Conservation (phyloP, 1,140 invertebrate genomes). For the Lepidurus apus region DNA sequence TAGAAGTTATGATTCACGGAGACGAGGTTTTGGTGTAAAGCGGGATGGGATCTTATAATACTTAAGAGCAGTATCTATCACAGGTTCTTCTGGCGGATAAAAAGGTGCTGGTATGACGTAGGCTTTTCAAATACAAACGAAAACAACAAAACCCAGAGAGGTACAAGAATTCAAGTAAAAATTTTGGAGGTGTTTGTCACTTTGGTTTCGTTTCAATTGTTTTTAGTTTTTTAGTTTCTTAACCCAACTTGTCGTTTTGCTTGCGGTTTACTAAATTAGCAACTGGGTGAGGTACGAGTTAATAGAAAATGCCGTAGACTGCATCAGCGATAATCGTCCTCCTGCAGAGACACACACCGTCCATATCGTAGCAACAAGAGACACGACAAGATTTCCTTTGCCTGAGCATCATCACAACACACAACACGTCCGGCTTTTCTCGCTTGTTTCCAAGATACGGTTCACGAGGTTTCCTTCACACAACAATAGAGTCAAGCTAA, state of each 20-base stretch:
- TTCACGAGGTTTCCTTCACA: too few species aligned
- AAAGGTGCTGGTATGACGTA: background rate
- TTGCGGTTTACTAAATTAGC: background rate
- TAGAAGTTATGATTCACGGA: background rate
- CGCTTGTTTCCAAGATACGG: background rate
- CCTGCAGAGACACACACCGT: background rate
- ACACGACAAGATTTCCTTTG: background rate
- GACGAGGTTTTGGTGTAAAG: background rate
- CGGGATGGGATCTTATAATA: background rate
- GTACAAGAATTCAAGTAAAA: background rate
- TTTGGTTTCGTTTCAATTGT: conserved; percentile 4
- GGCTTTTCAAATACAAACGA: background rate
- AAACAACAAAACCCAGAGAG: background rate
- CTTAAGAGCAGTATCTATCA: background rate
- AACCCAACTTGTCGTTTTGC: background rate
- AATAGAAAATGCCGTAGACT: background rate
- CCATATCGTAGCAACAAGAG: background rate
- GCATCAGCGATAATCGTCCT: background rate
- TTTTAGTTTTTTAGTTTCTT: background rate
- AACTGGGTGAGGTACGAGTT: background rate
- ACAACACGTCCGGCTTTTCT: background rate
- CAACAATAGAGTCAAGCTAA: too few species aligned
- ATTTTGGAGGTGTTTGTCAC: background rate
- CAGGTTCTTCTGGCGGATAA: background rate
- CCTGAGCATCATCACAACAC: conserved; percentile 14